Percentiles rank a stretch among this genome's conserved stretches.
Conservation (phyloP, 2,113 vertebrate species). For the Saguinus imperator region DNA sequence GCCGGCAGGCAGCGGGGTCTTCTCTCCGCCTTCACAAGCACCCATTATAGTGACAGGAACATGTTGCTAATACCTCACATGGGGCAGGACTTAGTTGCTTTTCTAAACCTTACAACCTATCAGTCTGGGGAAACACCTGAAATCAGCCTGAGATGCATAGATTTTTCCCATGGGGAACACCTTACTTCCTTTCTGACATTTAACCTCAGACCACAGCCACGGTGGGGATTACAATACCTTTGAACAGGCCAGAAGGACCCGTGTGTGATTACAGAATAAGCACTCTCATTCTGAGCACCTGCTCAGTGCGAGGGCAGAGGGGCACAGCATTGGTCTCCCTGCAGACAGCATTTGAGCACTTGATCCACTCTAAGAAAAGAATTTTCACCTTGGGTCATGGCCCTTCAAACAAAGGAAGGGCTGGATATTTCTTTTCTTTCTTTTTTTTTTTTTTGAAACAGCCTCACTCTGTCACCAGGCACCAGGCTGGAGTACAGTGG, state of each 20-base stretch:
- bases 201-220: background rate
- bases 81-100: background rate
- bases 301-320: background rate
- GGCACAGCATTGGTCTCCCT: background rate
- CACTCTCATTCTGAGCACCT: background rate
- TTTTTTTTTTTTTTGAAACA: background rate
- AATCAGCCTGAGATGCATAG: background rate
- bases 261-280: background rate
- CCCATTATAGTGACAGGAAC: rapidly evolving
- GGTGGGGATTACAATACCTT: background rate
- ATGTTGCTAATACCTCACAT: background rate
- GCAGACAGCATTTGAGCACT: background rate
- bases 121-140: background rate
- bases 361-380: background rate
- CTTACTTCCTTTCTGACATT: background rate
- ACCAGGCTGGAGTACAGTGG: too few relatives aligned
- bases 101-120: background rate
- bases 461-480: too few relatives aligned
- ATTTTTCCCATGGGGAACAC: background rate
- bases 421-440: background rate
- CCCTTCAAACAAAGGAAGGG: background rate
- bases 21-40: too few relatives aligned
- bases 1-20: background rate
- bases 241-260: background rate
- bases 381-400: background rate